These are phyloP conservation scores for Hyperoplus immaculatus DNA, from an alignment of 2,797 vertebrate species.

Conservation along the genomic window DNA sequence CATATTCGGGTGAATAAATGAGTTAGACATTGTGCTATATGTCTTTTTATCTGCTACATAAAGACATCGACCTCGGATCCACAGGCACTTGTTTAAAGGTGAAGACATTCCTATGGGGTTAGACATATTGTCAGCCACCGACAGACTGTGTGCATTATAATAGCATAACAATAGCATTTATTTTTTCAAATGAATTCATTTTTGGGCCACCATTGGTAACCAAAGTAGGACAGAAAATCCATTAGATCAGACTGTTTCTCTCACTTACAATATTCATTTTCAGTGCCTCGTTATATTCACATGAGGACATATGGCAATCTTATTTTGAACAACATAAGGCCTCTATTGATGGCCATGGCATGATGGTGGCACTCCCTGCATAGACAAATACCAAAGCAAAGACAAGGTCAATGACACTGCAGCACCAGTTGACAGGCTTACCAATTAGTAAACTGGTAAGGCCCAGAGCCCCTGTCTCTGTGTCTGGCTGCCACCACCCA, in stretches of 20 bases:
- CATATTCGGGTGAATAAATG: no score
- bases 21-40: no score
- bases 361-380: conserved; percentile 23
- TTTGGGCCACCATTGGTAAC: background rate
- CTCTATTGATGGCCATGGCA: conserved; percentile 5
- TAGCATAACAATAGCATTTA: background rate
- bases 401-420: conserved; percentile 58
- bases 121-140: conserved; percentile 35
- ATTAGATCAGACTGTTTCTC: background rate
- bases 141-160: conserved; percentile 11
- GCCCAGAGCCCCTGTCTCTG: conserved; percentile 20
- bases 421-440: conserved; percentile 48
- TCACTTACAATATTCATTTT: conserved; percentile 1
- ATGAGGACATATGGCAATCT: conserved; percentile 9
- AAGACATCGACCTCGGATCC: conserved; percentile 8
- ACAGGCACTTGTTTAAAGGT: conserved; percentile 22
- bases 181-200: background rate
- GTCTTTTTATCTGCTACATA: background rate
- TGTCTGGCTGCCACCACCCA: conserved; percentile 13
- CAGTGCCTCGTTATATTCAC: conserved; percentile 3
- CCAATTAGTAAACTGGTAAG: conserved; percentile 59
- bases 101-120: conserved; percentile 39
- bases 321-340: conserved; percentile 33
- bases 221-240: background rate
- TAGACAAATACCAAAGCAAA: conserved; percentile 49